These are phyloP conservation scores for Adelges cooleyi DNA, from an alignment of 1,140 invertebrate species.

Conservation along the genomic window DNA sequence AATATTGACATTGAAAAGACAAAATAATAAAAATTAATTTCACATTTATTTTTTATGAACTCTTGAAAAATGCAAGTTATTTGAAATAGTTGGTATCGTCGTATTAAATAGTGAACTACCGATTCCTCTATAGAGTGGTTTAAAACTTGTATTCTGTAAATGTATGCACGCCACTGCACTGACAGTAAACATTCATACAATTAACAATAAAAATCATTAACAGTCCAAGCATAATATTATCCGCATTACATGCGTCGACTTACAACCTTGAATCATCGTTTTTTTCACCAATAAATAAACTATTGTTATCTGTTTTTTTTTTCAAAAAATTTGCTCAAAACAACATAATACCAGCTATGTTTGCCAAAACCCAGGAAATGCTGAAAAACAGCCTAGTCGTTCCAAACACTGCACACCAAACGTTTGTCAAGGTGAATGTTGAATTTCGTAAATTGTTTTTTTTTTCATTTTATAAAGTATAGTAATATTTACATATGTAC, in stretches of 20 bases:
- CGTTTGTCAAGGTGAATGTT: constrained; percentile 23
- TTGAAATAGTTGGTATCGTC: too few species aligned
- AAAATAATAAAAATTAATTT: too few species aligned
- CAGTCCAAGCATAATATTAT: constrained; percentile 13
- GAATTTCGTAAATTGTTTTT: constrained; percentile 1
- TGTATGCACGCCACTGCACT: background rate
- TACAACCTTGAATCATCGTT: background rate
- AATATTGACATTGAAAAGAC: too few species aligned
- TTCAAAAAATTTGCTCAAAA: constrained; percentile 5
- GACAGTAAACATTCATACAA: background rate
- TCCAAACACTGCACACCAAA: constrained; percentile 12
- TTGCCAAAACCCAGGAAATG: constrained; percentile 11
- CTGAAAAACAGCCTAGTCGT: constrained; percentile 18
- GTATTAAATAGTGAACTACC: too few species aligned
- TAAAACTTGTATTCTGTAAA: too few species aligned
- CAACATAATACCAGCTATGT: constrained; percentile 15
- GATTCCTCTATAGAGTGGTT: too few species aligned
- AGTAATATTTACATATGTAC: too few species aligned
- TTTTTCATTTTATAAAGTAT: too few species aligned
- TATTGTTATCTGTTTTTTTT: constrained; percentile 14
- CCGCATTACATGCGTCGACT: background rate
- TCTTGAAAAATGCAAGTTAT: too few species aligned
- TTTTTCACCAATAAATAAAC: constrained; percentile 8
- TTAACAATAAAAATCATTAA: constrained; percentile 26
- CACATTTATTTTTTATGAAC: too few species aligned